Evolutionary conservation across 2,113 vertebrate species (phyloP).

Genomic region (Columbina picui): DNA sequence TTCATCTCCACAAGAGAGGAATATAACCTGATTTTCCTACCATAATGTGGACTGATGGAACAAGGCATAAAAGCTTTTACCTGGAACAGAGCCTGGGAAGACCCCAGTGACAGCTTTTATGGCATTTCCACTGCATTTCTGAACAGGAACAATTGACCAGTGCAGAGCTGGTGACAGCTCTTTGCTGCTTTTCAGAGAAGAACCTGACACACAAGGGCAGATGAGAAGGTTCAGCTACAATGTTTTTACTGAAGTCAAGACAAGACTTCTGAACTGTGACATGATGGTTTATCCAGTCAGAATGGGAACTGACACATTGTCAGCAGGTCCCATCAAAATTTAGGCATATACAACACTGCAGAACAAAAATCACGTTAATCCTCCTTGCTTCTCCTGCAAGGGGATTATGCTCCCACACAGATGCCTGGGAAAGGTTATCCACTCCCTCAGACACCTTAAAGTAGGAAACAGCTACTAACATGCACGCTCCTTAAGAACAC

Average conservation of each 20-base stretch:
- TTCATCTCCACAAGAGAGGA: neutral
- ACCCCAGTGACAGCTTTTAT: constrained; percentile 2
- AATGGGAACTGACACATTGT: neutral
- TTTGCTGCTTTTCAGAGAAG: neutral
- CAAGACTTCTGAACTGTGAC: neutral
- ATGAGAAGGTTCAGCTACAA: neutral
- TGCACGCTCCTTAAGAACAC: neutral
- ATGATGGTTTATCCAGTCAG: neutral
- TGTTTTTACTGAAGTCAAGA: neutral
- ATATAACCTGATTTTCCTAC: constrained; percentile 18
- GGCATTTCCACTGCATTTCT: neutral
- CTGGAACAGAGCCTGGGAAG: constrained; percentile 26
- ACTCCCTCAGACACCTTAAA: neutral
- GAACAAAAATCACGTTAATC: neutral
- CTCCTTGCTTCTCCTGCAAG: neutral
- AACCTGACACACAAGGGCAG: neutral
- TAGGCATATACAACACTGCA: neutral
- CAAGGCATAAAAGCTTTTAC: constrained; percentile 28
- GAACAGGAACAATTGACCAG: neutral
- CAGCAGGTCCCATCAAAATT: neutral
- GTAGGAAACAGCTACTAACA: neutral
- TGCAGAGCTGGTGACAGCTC: neutral
- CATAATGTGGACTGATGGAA: neutral
- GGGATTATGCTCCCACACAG: neutral
- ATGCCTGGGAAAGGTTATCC: neutral